Conservation (phyloP, 2,113 vertebrate genomes). For the Haemorhous mexicanus region DNA sequence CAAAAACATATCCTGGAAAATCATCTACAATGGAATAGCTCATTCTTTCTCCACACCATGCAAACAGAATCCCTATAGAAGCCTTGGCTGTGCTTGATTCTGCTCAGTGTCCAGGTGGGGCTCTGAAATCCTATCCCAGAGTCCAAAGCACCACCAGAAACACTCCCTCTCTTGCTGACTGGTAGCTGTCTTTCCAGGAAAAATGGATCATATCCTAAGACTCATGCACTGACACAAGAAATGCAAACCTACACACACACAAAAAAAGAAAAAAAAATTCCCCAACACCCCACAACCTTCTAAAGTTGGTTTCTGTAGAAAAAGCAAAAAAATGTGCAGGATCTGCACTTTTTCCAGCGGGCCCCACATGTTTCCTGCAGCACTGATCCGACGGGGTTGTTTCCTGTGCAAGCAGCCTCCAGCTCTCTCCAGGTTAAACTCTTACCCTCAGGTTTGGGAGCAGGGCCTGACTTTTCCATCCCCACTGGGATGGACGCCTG, state of each 20-base stretch:
- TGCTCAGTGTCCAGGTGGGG: background rate
- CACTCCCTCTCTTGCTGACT: background rate
- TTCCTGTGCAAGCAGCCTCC: background rate
- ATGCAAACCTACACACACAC: background rate
- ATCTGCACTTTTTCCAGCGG: slow-evolving; percentile 52
- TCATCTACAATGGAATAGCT: fast-evolving
- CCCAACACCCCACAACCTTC: background rate
- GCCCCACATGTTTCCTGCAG: slow-evolving; percentile 37
- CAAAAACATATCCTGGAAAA: background rate
- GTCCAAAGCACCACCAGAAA: background rate
- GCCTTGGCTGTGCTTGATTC: background rate
- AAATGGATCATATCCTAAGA: background rate
- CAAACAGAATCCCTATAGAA: background rate
- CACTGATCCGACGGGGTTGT: background rate
- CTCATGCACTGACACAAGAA: background rate
- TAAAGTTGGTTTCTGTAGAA: slow-evolving; percentile 17
- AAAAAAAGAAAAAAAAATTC: background rate
- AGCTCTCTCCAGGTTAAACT: background rate
- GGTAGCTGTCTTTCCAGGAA: background rate
- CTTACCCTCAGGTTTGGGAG: background rate
- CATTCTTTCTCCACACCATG: fast-evolving
- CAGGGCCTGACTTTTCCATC: background rate
- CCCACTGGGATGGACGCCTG: fast-evolving
- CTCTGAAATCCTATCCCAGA: background rate
- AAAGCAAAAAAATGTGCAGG: slow-evolving; percentile 52